phyloP scores from a whole-genome alignment of 1,140 invertebrate species.

The Sipha flava region DNA sequence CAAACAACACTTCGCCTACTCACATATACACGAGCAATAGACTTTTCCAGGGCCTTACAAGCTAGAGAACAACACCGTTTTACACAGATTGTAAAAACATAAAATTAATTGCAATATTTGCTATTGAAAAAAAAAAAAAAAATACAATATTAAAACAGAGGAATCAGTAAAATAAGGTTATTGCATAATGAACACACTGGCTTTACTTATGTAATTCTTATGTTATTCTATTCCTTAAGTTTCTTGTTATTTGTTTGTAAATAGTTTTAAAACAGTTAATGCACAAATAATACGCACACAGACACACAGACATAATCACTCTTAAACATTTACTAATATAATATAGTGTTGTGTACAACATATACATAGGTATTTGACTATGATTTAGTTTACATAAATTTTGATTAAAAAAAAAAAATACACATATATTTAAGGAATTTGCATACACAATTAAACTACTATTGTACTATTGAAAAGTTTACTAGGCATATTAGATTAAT shows the following conservation, averaged over 20 bases:
- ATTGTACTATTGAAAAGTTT: too few relatives aligned
- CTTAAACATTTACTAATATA: not conserved
- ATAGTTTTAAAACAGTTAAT: not conserved
- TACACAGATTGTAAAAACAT: not conserved
- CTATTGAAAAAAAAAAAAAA: not conserved
- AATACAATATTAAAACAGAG: not conserved
- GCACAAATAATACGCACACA: not conserved
- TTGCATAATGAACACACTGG: slow-evolving; percentile 27
- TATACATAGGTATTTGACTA: not conserved
- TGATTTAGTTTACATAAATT: not conserved
- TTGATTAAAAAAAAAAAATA: not conserved
- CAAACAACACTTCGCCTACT: not conserved
- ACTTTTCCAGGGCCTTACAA: not conserved
- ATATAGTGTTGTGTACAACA: not conserved
- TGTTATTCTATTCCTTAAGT: not conserved
- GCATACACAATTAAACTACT: not conserved
- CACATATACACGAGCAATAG: too few relatives aligned
- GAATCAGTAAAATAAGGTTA: not conserved
- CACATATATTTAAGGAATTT: not conserved
- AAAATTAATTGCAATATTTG: not conserved
- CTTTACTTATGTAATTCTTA: slow-evolving; percentile 5
- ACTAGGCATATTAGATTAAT: too few relatives aligned
- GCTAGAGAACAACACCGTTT: not conserved
- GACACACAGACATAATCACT: not conserved
- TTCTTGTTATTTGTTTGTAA: not conserved